Evolutionary conservation across 2,888 invertebrate genomes (phyloP).

Genomic region (Danaus chrysippus): DNA sequence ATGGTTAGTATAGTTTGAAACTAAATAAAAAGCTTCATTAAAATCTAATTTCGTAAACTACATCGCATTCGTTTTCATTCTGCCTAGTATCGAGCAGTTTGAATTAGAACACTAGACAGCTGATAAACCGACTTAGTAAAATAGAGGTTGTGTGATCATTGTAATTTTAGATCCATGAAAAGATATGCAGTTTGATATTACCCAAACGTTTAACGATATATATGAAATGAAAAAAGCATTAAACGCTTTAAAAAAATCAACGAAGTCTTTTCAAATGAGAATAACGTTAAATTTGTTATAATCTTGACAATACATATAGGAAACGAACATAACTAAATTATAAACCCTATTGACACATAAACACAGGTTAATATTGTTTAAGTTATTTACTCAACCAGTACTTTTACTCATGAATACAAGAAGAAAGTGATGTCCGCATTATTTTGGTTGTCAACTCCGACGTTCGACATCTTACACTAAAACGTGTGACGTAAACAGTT

Average conservation of each 20-base stretch:
- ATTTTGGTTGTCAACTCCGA: not conserved
- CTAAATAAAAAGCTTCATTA: slow-evolving; percentile 39
- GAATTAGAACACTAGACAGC: slow-evolving; percentile 29
- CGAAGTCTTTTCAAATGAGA: too few species aligned
- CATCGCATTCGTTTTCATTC: slow-evolving; percentile 42
- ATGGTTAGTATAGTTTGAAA: slow-evolving; percentile 38
- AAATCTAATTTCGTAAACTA: slow-evolving; percentile 40
- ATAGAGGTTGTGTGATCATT: slow-evolving; percentile 25
- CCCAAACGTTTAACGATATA: slow-evolving; percentile 18
- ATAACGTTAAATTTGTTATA: too few species aligned
- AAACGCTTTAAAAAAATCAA: too few species aligned
- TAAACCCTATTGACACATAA: too few species aligned
- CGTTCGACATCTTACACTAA: slow-evolving; percentile 5
- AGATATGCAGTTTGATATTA: slow-evolving; percentile 22
- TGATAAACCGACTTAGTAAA: slow-evolving; percentile 29
- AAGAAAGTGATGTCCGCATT: slow-evolving; percentile 11
- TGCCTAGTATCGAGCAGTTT: slow-evolving; percentile 33
- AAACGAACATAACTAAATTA: too few species aligned
- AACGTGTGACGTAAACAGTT: slow-evolving; percentile 30
- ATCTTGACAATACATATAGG: too few species aligned
- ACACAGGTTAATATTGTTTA: not conserved
- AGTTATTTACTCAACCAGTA: not conserved
- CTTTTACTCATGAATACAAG: slow-evolving; percentile 6
- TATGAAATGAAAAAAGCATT: too few species aligned
- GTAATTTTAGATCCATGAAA: slow-evolving; percentile 23